These are phyloP conservation scores for Bovichtus diacanthus DNA, from an alignment of 2,797 vertebrate species.

Conservation along the genomic window DNA sequence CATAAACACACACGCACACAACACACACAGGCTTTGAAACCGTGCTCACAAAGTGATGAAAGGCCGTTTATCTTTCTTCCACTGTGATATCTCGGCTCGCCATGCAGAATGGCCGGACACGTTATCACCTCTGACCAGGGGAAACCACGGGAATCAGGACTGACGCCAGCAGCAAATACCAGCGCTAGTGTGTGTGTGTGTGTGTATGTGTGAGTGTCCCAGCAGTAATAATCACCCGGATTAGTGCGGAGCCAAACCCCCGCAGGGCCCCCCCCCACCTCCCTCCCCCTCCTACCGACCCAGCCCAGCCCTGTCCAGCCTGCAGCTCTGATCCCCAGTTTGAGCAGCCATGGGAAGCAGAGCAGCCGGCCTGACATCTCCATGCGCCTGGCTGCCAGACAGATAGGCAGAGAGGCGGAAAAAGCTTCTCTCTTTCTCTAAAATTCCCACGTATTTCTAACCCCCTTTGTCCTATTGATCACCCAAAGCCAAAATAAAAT, in stretches of 20 bases:
- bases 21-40: constrained; percentile 28
- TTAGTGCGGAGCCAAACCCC: constrained; percentile 84
- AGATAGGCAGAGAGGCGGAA: constrained; percentile 33
- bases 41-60: constrained; percentile 67
- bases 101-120: constrained; percentile 59
- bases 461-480: constrained; percentile 58
- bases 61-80: constrained; percentile 71
- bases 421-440: constrained; percentile 11
- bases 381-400: constrained; percentile 46
- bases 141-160: constrained; percentile 65
- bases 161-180: constrained; percentile 80
- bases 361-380: constrained; percentile 63
- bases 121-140: constrained; percentile 79
- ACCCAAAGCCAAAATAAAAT: constrained; percentile 53
- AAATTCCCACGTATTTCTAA: constrained; percentile 27
- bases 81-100: constrained; percentile 67
- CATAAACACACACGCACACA: constrained; percentile 13
- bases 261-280: constrained; percentile 53
- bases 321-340: constrained; percentile 64
- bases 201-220: constrained; percentile 68
- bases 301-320: constrained; percentile 54
- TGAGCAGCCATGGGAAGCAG: constrained; percentile 67
- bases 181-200: constrained; percentile 57
- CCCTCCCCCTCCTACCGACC: background rate
- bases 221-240: constrained; percentile 84